Evolutionary conservation across 1,140 invertebrate genomes (phyloP), one percentile per base, ranked within the genome.

Genomic region (Drosophila repletoides): DNA sequence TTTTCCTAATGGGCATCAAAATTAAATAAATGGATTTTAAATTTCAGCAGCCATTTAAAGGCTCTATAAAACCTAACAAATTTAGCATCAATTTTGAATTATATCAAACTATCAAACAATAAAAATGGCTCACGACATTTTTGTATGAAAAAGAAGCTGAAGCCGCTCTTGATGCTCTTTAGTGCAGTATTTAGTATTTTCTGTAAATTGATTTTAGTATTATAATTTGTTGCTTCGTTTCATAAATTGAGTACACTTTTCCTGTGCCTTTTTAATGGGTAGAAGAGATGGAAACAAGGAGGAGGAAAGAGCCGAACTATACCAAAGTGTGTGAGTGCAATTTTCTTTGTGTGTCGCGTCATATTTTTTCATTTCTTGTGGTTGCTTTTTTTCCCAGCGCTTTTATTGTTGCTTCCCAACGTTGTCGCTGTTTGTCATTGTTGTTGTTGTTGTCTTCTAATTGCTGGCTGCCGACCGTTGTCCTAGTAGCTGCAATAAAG

Each of bases 141-240:
- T n/a, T n/a, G n/a, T n/a, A n/a, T n/a, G n/a, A n/a, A 28, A 55
- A 45, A 36, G 34, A 28, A 28, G 26, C 17, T 24, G 4, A 33
- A 19, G 34, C 40, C 61, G 48, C 40, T 41, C 45, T 58, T 43
- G 29, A 56, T 14, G 12, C 34, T 59, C 51, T 58, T 29, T n/a
- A n/a, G 33, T 43, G 17, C 46, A n/a, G n/a, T n/a, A 41, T 40
- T 66, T 40, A 49, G 45, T 31, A 36, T 66, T 45, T 59, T 65
- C 26, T 9, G 10, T 12, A 49, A 49, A 51, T 52, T 68, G 66
- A 73, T 77, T 69, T 61, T 33, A 45, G 55, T 19, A 79, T 63
- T 79, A 80, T 80, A 79, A 79, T 79, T 79, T 79, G 76, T 75
- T 59, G 29, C 76, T 60, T 55, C 55, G 31, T 68, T 41, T 48